phyloP scores from a whole-genome alignment of 2,797 vertebrate species.

The Acanthiza pusilla region DNA sequence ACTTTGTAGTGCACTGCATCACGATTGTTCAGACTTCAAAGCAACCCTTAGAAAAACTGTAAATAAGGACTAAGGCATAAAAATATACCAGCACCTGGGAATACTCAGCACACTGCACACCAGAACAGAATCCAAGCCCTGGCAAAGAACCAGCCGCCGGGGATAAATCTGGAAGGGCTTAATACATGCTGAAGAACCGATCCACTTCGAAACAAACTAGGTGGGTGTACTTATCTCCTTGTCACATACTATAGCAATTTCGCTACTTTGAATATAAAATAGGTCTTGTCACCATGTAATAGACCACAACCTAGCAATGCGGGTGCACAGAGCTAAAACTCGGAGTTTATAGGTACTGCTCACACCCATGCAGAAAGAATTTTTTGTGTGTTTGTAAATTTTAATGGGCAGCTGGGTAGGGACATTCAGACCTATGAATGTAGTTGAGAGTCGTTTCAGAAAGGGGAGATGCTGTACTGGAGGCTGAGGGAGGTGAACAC shows the following conservation, averaged over 20 bases:
- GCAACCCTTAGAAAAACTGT: constrained; percentile 73
- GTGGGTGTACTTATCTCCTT: constrained; percentile 65
- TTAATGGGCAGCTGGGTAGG: not conserved
- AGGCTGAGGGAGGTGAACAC: not conserved
- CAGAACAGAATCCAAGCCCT: constrained; percentile 60
- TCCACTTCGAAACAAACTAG: constrained; percentile 61
- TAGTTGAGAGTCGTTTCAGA: not conserved
- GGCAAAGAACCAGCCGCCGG: constrained; percentile 67
- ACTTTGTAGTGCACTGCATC: constrained; percentile 48
- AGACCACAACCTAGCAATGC: not conserved
- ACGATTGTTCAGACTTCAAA: constrained; percentile 75
- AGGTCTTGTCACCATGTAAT: constrained; percentile 27
- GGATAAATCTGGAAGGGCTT: constrained; percentile 73
- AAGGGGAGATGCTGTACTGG: not conserved
- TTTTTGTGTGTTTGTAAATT: not conserved
- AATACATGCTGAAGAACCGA: constrained; percentile 47
- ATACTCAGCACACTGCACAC: constrained; percentile 73
- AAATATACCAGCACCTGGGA: constrained; percentile 76
- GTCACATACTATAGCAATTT: constrained; percentile 57
- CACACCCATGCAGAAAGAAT: not conserved
- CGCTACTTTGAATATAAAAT: constrained; percentile 59
- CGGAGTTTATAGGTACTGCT: not conserved
- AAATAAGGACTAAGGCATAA: constrained; percentile 73
- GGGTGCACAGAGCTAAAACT: not conserved
- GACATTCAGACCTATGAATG: not conserved